A percentile compares a stretch with the other conserved stretches of the same genome.
Conservation (phyloP, 1,140 invertebrate species). For the Venturia canescens region DNA sequence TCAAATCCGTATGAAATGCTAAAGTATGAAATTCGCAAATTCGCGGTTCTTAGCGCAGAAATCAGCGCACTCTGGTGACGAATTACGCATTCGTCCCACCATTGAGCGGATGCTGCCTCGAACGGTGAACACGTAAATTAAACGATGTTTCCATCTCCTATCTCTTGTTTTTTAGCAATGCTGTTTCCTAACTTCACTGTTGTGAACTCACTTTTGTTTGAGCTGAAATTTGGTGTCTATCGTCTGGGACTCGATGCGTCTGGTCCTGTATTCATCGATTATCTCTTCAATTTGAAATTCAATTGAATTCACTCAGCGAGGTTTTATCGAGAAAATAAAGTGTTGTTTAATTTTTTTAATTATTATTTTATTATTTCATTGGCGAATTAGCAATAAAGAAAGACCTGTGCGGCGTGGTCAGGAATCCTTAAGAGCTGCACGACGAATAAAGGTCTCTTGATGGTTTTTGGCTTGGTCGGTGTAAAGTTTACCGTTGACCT, state of each 20-base stretch:
- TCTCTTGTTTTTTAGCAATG: conserved; percentile 37
- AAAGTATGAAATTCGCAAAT: too few species aligned
- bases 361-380: neutral
- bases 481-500: neutral
- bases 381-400: neutral
- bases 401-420: neutral
- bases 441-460: neutral
- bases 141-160: too few species aligned
- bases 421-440: too few species aligned
- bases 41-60: too few species aligned
- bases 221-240: conserved; percentile 74
- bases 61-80: too few species aligned
- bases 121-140: too few species aligned
- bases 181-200: conserved; percentile 75
- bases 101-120: too few species aligned
- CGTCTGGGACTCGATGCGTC: conserved; percentile 47
- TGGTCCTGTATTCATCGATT: conserved; percentile 34
- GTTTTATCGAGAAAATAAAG: neutral
- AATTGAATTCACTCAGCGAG: neutral
- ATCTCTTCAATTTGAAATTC: neutral
- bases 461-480: neutral
- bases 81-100: too few species aligned
- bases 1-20: too few species aligned
- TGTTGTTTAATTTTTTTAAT: neutral
- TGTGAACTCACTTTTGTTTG: conserved; percentile 74